Conservation (phyloP, 2,797 vertebrate genomes). For the Onychomys arenicola region DNA sequence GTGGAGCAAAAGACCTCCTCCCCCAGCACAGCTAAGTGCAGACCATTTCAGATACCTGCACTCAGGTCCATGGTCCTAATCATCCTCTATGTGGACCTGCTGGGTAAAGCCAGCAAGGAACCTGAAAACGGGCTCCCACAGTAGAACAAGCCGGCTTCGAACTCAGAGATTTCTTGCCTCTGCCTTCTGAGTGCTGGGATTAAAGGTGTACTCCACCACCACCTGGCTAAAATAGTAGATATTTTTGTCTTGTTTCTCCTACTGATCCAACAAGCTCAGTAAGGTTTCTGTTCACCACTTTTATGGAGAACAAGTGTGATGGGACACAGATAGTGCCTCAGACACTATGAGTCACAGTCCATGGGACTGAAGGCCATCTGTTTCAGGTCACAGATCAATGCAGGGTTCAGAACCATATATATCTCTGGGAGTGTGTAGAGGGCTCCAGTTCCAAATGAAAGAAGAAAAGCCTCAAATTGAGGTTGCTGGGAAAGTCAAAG, state of each 20-base stretch:
- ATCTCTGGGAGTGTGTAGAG: neutral
- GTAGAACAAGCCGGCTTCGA: too few species aligned
- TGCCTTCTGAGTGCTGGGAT: neutral
- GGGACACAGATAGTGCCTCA: neutral
- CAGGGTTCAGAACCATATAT: neutral
- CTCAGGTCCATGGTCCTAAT: too few species aligned
- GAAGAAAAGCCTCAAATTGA: neutral
- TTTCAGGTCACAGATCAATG: neutral
- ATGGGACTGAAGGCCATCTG: neutral
- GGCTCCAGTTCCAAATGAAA: neutral
- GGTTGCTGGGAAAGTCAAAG: neutral
- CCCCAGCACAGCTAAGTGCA: too few species aligned
- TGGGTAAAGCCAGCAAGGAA: too few species aligned
- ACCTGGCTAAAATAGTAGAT: neutral
- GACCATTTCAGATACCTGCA: too few species aligned
- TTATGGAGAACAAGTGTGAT: neutral
- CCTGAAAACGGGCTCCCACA: too few species aligned
- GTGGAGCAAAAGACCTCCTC: too few species aligned
- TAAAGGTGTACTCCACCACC: neutral
- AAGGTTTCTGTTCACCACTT: fast-evolving
- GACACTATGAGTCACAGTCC: neutral
- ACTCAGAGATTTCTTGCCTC: neutral
- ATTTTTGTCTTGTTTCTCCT: neutral
- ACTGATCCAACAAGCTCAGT: neutral
- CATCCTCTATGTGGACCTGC: too few species aligned